Conservation (phyloP, 2,797 vertebrate species). For the Stomatorhinus walkeri region DNA sequence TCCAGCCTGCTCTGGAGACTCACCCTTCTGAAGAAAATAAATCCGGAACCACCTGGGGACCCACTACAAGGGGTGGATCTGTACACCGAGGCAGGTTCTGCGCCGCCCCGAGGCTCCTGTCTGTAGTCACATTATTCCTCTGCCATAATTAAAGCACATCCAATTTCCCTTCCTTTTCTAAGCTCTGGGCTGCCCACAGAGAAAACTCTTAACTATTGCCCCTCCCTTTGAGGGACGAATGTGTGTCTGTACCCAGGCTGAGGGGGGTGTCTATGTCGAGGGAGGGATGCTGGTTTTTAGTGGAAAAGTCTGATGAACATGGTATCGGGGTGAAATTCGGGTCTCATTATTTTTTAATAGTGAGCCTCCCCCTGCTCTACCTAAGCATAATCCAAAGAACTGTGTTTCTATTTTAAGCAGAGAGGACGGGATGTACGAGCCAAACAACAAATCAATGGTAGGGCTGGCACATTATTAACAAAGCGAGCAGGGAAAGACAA, state of each 20-base stretch:
- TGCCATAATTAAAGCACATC: constrained; percentile 2
- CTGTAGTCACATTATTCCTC: constrained; percentile 2
- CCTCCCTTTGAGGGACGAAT: neutral
- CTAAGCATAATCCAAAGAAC: constrained; percentile 31
- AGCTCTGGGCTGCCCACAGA: neutral
- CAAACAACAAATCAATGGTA: constrained; percentile 51
- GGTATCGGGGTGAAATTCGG: constrained; percentile 8
- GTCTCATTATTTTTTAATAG: constrained; percentile 41
- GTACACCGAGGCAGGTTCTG: neutral
- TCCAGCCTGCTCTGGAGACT: neutral
- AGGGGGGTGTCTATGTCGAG: neutral
- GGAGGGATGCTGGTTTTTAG: neutral
- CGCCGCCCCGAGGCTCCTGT: neutral
- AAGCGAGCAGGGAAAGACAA: constrained; percentile 43
- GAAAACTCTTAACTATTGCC: neutral
- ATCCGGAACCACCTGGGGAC: neutral
- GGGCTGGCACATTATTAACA: constrained; percentile 48
- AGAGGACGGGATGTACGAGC: constrained; percentile 37
- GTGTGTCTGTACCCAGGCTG: neutral
- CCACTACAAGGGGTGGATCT: neutral
- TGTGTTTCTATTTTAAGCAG: constrained; percentile 27
- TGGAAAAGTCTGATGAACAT: constrained; percentile 12
- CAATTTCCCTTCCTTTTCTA: neutral
- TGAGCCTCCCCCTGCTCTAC: constrained; percentile 27
- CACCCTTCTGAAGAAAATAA: neutral